phyloP scores from a whole-genome alignment of 2,797 vertebrate genomes.

The Muscicapa comitata region DNA sequence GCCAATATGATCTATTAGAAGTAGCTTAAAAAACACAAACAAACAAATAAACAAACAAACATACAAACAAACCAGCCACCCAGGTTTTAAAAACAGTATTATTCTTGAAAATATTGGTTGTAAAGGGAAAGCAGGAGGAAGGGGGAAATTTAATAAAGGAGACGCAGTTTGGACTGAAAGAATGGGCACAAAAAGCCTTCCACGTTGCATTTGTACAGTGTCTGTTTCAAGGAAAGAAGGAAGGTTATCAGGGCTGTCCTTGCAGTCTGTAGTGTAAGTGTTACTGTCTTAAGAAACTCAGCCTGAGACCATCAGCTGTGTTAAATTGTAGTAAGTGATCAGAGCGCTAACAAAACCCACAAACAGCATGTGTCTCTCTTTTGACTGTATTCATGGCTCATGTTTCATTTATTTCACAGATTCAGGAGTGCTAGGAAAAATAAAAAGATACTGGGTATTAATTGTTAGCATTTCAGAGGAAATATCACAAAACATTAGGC shows the following conservation, averaged over 20 bases:
- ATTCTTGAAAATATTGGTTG: background rate
- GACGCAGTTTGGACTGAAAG: background rate
- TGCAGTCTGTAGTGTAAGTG: background rate
- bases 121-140: background rate
- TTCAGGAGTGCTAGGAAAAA: slow-evolving; percentile 3
- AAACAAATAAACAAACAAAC: no score
- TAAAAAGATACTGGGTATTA: background rate
- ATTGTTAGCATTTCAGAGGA: slow-evolving; percentile 13
- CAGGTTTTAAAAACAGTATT: background rate
- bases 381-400: background rate
- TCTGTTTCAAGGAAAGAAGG: background rate
- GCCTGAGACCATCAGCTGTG: background rate
- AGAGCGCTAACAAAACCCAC: background rate
- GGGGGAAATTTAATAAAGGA: background rate
- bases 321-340: slow-evolving; percentile 16
- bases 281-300: slow-evolving; percentile 30
- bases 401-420: slow-evolving; percentile 28
- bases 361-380: background rate
- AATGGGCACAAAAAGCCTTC: background rate
- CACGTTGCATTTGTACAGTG: background rate
- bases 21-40: background rate
- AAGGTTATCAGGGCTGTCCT: background rate
- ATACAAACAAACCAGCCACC: background rate
- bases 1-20: background rate
- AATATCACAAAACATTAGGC: background rate